Percentiles rank a stretch among this genome's conserved stretches.
phyloP scores from a whole-genome alignment of 2,888 invertebrate genomes.

The Esperia sulphurella region DNA sequence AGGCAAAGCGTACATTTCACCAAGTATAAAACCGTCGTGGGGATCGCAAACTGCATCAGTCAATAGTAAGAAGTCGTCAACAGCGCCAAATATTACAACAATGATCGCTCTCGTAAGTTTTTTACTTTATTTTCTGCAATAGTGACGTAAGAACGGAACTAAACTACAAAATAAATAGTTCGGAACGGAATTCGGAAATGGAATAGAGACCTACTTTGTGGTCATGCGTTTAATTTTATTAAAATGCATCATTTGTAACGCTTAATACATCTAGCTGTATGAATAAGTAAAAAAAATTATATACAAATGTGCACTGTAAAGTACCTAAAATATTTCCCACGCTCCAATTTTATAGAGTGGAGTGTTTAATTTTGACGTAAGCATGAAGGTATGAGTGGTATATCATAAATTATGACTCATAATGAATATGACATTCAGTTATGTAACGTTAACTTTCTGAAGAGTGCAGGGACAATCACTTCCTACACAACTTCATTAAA shows the following conservation, averaged over 20 bases:
- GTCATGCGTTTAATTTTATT: background rate
- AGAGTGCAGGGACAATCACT: conserved; percentile 4
- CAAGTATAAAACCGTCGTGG: conserved; percentile 68
- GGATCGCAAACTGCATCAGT: conserved; percentile 59
- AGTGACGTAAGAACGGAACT: conserved; percentile 12
- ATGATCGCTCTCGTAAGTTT: conserved; percentile 74
- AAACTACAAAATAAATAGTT: conserved; percentile 5
- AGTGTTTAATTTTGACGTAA: conserved; percentile 15
- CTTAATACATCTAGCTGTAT: no score
- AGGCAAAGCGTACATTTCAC: conserved; percentile 68
- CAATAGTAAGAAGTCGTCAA: conserved; percentile 55
- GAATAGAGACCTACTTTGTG: background rate
- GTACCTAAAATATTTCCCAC: conserved; percentile 13
- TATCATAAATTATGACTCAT: conserved; percentile 9
- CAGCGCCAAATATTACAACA: conserved; percentile 61
- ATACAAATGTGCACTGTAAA: background rate
- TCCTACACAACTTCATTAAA: background rate
- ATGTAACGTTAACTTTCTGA: conserved; percentile 7
- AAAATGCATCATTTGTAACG: background rate
- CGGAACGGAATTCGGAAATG: conserved; percentile 13
- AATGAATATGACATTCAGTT: background rate
- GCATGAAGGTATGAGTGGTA: background rate
- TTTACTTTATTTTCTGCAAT: conserved; percentile 16
- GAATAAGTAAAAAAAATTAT: no score
- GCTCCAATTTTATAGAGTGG: conserved; percentile 13